A percentile compares a stretch with the other conserved stretches of the same genome.
phyloP scores from a whole-genome alignment of 2,888 invertebrate species.

The Auanema sp. region DNA sequence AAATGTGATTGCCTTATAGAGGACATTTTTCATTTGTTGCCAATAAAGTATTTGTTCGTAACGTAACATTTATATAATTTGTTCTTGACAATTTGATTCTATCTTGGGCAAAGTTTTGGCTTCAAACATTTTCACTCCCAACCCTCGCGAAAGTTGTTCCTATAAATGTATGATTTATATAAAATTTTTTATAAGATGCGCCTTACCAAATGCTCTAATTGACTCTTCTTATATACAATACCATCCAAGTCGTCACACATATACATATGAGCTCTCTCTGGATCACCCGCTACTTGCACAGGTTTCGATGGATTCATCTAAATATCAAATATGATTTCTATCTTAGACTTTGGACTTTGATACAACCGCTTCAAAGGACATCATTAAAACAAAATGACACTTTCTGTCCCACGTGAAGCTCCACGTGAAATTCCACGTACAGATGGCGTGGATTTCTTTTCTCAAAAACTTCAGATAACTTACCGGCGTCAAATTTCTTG shows the following conservation, averaged over 20 bases:
- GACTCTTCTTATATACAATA: constrained; percentile 61
- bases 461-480: background rate
- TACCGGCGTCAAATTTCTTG: constrained; percentile 53
- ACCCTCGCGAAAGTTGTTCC: too few species aligned
- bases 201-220: constrained; percentile 73
- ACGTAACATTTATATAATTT: too few species aligned
- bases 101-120: too few species aligned
- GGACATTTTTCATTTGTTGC: too few species aligned
- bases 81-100: too few species aligned
- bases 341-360: background rate
- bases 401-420: background rate
- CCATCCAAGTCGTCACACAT: constrained; percentile 58
- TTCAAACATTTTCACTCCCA: too few species aligned
- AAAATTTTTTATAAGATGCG: too few species aligned
- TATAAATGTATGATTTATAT: too few species aligned
- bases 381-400: background rate
- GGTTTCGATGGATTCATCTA: constrained; percentile 42
- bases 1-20: too few species aligned
- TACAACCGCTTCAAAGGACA: constrained; percentile 1
- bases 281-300: constrained; percentile 62
- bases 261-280: constrained; percentile 60
- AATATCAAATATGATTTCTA: constrained; percentile 2
- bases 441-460: too few species aligned
- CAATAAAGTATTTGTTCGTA: too few species aligned
- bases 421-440: too few species aligned